phyloP scores from a whole-genome alignment of 2,113 vertebrate genomes.

The Percina caprodes region DNA sequence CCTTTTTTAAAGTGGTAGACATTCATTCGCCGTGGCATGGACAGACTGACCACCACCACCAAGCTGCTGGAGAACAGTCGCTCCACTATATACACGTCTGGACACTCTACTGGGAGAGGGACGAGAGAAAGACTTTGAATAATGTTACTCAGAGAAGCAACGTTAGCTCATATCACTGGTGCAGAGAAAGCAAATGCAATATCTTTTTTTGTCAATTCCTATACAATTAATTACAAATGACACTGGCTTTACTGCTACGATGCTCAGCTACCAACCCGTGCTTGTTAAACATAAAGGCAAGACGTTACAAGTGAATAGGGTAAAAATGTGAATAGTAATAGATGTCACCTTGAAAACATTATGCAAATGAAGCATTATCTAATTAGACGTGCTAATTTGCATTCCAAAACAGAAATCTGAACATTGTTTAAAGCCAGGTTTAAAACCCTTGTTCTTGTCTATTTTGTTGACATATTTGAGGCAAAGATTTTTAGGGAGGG shows the following conservation, averaged over 20 bases:
- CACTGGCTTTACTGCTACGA: not conserved
- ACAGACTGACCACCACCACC: slow-evolving; percentile 94
- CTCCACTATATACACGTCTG: slow-evolving; percentile 94
- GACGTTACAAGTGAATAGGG: not conserved
- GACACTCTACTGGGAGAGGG: slow-evolving; percentile 86
- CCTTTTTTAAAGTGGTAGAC: slow-evolving; percentile 98
- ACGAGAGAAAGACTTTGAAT: not conserved
- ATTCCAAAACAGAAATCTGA: too few relatives aligned
- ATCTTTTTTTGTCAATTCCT: not conserved
- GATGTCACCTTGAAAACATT: too few relatives aligned
- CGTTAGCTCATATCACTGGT: not conserved
- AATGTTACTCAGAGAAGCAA: not conserved
- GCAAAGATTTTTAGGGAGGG: too few relatives aligned
- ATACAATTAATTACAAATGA: not conserved
- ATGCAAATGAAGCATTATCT: too few relatives aligned
- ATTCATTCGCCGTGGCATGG: slow-evolving; percentile 93
- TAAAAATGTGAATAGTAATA: too few relatives aligned
- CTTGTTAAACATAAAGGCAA: not conserved
- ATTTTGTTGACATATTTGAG: too few relatives aligned
- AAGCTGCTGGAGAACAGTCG: slow-evolving; percentile 97
- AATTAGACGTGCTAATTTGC: too few relatives aligned
- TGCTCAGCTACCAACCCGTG: not conserved
- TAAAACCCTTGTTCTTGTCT: too few relatives aligned
- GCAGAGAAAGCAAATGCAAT: not conserved
- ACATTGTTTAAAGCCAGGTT: too few relatives aligned